phyloP scores from a whole-genome alignment of 1,140 invertebrate species.

The Drosophila orosa region DNA sequence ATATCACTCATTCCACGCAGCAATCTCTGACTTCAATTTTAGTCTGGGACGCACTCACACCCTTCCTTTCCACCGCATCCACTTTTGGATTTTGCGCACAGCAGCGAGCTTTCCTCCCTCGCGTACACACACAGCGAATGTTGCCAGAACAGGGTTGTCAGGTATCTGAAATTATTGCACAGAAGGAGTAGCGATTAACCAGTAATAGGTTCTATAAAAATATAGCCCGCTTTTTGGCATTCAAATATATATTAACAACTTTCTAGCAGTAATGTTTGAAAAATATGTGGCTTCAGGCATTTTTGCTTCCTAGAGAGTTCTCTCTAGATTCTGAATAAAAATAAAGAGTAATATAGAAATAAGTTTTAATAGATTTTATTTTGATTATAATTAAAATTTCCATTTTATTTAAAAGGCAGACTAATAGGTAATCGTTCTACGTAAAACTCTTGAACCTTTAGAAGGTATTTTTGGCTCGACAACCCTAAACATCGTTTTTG shows the following conservation, averaged over 20 bases:
- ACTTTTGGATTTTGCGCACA: slow-evolving; percentile 34
- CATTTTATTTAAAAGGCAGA: too few species aligned
- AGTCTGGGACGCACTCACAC: slow-evolving; percentile 66
- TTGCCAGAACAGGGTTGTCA: slow-evolving; percentile 49
- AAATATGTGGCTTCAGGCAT: too few species aligned
- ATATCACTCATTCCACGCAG: slow-evolving; percentile 64
- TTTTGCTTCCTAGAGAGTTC: too few species aligned
- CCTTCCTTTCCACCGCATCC: neutral
- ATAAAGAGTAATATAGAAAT: too few species aligned
- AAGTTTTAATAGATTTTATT: too few species aligned
- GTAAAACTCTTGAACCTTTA: too few species aligned
- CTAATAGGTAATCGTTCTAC: too few species aligned
- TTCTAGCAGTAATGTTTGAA: too few species aligned
- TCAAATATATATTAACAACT: neutral
- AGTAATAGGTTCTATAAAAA: neutral
- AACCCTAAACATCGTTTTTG: slow-evolving; percentile 48
- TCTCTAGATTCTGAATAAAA: too few species aligned
- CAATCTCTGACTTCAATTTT: slow-evolving; percentile 34
- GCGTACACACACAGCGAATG: slow-evolving; percentile 47
- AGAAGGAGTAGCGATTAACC: neutral
- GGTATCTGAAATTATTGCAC: neutral
- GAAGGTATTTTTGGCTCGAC: too few species aligned
- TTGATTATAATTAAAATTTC: too few species aligned
- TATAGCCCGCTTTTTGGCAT: neutral
- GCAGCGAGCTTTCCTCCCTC: slow-evolving; percentile 54